phyloP scores from a whole-genome alignment of 2,888 invertebrate genomes.

The Lissocephala sabroskyi region DNA sequence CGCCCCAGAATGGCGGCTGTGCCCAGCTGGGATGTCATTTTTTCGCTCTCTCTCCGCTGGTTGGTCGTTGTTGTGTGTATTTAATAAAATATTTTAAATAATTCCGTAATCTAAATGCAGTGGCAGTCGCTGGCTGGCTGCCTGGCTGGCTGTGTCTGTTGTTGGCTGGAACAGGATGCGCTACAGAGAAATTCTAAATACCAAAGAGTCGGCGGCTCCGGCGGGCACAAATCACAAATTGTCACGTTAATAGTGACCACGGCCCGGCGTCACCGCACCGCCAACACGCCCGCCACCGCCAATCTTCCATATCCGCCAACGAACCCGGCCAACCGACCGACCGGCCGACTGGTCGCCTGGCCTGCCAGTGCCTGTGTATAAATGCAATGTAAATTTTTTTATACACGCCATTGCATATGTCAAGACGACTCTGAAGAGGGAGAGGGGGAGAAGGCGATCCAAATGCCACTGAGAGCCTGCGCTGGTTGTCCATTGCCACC shows the following conservation, averaged over 20 bases:
- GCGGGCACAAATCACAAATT: constrained; percentile 61
- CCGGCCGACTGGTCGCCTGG: no score
- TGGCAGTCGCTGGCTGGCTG: constrained; percentile 31
- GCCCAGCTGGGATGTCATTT: constrained; percentile 31
- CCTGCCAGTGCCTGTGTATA: constrained; percentile 40
- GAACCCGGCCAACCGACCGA: no score
- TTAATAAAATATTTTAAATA: constrained; percentile 71
- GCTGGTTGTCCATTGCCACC: constrained; percentile 17
- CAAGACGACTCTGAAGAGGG: constrained; percentile 42
- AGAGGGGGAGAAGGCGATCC: constrained; percentile 3
- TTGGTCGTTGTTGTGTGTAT: constrained; percentile 38
- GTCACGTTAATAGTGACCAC: constrained; percentile 58
- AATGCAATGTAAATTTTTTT: constrained; percentile 65
- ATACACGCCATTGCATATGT: constrained; percentile 52
- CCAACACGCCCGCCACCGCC: neutral
- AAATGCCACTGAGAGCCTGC: constrained; percentile 21
- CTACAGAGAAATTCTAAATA: constrained; percentile 59
- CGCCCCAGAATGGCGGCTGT: constrained; percentile 37
- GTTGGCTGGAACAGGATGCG: constrained; percentile 44
- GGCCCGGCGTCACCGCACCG: neutral
- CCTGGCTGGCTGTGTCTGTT: constrained; percentile 1
- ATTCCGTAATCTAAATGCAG: constrained; percentile 71
- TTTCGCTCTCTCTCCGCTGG: constrained; percentile 8
- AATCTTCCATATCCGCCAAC: no score
- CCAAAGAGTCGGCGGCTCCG: constrained; percentile 35